These are phyloP conservation scores for Heteromurus nitidus DNA, from an alignment of 2,888 invertebrate genomes.

Conservation along the genomic window DNA sequence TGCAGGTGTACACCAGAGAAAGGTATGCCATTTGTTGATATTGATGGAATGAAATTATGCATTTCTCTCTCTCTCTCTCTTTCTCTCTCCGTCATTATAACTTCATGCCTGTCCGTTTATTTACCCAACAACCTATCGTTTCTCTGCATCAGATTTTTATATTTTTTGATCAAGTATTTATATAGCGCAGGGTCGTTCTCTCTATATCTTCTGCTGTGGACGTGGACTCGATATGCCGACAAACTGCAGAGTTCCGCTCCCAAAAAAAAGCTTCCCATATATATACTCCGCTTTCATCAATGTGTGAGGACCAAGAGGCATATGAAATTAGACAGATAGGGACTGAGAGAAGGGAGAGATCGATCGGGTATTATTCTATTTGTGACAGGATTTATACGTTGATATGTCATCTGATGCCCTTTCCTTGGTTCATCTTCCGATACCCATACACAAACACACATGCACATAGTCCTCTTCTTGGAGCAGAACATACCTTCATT, in stretches of 20 bases:
- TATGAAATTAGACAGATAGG: conserved; percentile 16
- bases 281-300: neutral
- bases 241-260: no score
- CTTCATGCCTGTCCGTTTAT: neutral
- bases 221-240: no score
- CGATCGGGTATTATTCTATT: conserved; percentile 44
- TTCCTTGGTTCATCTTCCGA: conserved; percentile 41
- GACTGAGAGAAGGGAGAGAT: conserved; percentile 41
- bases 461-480: neutral
- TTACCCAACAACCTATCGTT: neutral
- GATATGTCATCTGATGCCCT: conserved; percentile 67
- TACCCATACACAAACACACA: conserved; percentile 11
- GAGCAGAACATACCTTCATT: conserved; percentile 1
- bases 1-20: no score
- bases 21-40: no score
- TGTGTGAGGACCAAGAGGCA: neutral
- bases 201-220: no score
- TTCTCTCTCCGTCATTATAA: no score
- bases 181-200: no score
- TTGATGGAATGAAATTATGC: no score
- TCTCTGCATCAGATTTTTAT: neutral
- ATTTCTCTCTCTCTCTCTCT: neutral
- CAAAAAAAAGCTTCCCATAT: no score
- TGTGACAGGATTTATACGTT: conserved; percentile 46
- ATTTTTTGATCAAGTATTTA: no score